Percentiles rank a stretch among this genome's conserved stretches.
phyloP scores from a whole-genome alignment of 2,113 vertebrate species.

The Cyphomyrus discorhynchus region DNA sequence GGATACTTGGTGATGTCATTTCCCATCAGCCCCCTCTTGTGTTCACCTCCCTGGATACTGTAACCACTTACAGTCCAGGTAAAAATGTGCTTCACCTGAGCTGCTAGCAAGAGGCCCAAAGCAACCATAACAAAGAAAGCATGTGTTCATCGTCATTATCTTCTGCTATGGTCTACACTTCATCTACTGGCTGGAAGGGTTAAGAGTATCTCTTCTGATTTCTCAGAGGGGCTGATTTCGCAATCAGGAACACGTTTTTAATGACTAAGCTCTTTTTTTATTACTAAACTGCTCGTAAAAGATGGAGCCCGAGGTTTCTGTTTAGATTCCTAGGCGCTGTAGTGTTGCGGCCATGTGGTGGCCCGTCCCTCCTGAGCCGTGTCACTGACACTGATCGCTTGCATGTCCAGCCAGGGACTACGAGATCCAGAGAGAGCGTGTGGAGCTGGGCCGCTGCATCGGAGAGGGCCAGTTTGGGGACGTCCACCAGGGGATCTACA shows the following conservation, averaged over 20 bases:
- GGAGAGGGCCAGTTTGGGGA: constrained; percentile 98
- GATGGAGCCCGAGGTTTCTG: background rate
- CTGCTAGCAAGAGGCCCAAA: constrained; percentile 1
- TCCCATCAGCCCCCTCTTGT: background rate
- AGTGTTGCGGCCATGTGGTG: background rate
- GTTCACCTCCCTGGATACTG: background rate
- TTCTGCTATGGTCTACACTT: background rate
- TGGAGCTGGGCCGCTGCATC: constrained; percentile 92
- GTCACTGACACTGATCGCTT: background rate
- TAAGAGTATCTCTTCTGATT: background rate
- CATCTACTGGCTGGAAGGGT: background rate
- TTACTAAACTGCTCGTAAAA: background rate
- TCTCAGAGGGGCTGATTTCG: background rate
- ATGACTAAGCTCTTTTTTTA: background rate
- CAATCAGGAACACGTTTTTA: background rate
- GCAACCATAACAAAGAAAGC: background rate
- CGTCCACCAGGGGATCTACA: constrained; percentile 91
- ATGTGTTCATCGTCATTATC: background rate
- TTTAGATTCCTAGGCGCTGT: background rate
- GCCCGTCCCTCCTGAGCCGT: background rate
- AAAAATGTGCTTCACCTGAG: background rate
- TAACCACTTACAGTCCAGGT: background rate
- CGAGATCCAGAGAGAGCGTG: constrained; percentile 91
- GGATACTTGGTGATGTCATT: background rate
- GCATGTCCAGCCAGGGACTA: constrained; percentile 83